Evolutionary conservation across 1,140 invertebrate genomes (phyloP), one percentile per base, ranked within the genome.

Genomic region (Nixonia krombeini): DNA sequence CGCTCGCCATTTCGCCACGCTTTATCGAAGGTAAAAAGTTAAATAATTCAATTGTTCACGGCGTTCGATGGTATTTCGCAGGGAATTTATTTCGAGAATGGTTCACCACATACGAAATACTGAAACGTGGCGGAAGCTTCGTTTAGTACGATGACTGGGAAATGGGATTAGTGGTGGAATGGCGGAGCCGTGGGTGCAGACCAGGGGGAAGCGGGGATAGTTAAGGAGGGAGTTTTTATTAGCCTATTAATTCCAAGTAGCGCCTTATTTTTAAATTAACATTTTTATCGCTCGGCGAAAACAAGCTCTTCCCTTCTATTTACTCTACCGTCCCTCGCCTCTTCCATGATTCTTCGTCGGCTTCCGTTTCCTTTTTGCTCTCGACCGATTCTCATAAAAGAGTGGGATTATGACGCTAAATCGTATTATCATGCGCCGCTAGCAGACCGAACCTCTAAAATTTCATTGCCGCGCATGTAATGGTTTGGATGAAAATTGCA

Each of bases 181-280:
- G n/a, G n/a, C n/a, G n/a, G n/a, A n/a, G 29, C 12, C 29, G 29
- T 5, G 0, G 29, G 9, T 31, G 9, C 6, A 31, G 29, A 31
- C 29, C 33, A 45, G 68, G 67, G 66, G 52, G 64, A 70, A 75
- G 56, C 40, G 58, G 44, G 50, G 64, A 57, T 33, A 46, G 61
- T 57, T 28, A 23, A 38, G 45, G 59, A 51, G 61, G 64, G 69
- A 70, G 66, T 53, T 72, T 73, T 78, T 82, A 80, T 78, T 79
- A 74, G 68, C 75, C 80, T 79, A 80, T 82, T 82, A 82, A 82
- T 81, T 70, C 75, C 77, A 80, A 79, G 76, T 79, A 79, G 79
- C 73, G 68, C 78, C 75, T 81, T 81, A 80, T 81, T 82, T 82
- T 81, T 78, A 80, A 80, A 80, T 82, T 81, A 82, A 81, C 80